Base-by-base conservation (phyloP, 2,797 vertebrate genomes). In the Taenioides sp. region DNA sequence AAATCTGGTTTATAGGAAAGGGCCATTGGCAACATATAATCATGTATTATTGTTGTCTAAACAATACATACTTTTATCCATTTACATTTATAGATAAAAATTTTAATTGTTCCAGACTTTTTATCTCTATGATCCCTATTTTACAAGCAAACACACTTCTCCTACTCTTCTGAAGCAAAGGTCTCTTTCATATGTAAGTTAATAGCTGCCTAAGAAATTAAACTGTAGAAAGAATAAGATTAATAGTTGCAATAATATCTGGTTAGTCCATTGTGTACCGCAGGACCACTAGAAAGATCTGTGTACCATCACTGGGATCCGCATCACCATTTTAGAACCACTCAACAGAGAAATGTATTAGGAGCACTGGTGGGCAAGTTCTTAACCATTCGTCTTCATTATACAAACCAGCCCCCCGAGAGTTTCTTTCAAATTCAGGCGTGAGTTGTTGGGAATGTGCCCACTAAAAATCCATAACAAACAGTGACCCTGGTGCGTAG, bases 361-460 rank as follows among this genome's bases (percentile, higher is more conserved):
- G 54, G 3, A 12, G 54, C 54, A 54, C 20, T 54, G 67, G 78
- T 66, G 55, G 92, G 86, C 86, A 87, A 87, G 84, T 81, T 87
- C 83, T 73, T 72, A 55, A 62, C 80, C 86, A 87, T 92, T 91
- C 84, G 91, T 92, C 89, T 90, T 89, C 88, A 77, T 92, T 87
- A 91, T 43, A 47, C 9, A 50, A 65, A 50, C 80, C 14, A 43
- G 70, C 72, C 70, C 69, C 34, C 73, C 73, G 55, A 67, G 49
- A 76, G 67, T 67, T 49, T 76, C 57, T 68, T 70, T 66, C 27
- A 60, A 37, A 81, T 75, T 55, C 25, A 78, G 61, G 28, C 9
- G 10, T 71, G 72, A 76, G 22, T 86, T 22, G 62, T 72, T 77
- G 71, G 74, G 62, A 84, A 79, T 76, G 63, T 34, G 68, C 65